Percentiles rank a stretch among this genome's conserved stretches.
Evolutionary conservation across 2,113 vertebrate genomes (phyloP).

Genomic region (Coptodon rendalli): DNA sequence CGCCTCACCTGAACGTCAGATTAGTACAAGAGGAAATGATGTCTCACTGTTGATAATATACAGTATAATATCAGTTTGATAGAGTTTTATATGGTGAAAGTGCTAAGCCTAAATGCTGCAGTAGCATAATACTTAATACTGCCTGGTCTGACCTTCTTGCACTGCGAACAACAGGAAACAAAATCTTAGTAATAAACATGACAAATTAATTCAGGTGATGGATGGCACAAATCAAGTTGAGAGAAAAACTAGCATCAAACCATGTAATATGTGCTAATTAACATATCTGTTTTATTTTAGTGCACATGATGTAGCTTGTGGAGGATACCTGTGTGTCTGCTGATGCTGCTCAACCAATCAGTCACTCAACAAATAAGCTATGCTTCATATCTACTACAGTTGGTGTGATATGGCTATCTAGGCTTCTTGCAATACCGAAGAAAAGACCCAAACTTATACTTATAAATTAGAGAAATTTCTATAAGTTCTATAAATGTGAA

Average conservation of each 20-base stretch:
- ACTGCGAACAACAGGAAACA: constrained; percentile 12
- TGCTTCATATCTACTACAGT: background rate
- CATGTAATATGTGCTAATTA: background rate
- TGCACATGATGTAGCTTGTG: constrained; percentile 20
- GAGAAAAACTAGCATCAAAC: background rate
- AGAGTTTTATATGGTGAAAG: background rate
- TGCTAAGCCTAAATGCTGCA: constrained; percentile 10
- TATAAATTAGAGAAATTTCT: background rate
- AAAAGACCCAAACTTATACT: background rate
- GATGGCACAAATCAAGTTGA: background rate
- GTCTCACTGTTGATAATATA: background rate
- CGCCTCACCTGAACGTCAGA: constrained; percentile 36
- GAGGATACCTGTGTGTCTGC: constrained; percentile 6
- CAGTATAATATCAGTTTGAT: background rate
- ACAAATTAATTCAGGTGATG: constrained; percentile 25
- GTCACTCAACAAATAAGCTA: background rate
- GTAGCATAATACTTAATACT: background rate
- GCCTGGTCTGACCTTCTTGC: constrained; percentile 26
- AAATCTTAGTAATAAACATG: constrained; percentile 43
- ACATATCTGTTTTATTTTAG: background rate
- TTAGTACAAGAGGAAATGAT: background rate
- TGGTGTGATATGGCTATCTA: background rate
- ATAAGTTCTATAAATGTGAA: background rate
- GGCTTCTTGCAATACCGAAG: background rate
- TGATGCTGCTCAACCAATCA: background rate